Conservation (phyloP, 2,113 vertebrate species). For the Callopanchax toddi region DNA sequence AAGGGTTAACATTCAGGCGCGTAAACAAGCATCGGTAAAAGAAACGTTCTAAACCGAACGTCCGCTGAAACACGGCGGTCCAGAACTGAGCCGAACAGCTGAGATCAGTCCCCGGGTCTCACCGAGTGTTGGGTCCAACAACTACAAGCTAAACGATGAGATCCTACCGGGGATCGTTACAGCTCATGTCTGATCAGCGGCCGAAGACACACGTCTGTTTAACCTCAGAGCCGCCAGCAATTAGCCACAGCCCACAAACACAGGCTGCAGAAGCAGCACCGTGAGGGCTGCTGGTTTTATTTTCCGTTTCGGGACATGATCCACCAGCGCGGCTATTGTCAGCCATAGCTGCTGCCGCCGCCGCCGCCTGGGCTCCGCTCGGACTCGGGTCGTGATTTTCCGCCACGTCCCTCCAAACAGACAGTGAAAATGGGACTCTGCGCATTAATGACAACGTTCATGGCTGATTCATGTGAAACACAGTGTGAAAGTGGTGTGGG, state of each 20-base stretch:
- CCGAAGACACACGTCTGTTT: neutral
- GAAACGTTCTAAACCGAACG: conserved; percentile 49
- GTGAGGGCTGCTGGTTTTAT: too few relatives aligned
- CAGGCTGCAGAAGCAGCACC: neutral
- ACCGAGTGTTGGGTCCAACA: neutral
- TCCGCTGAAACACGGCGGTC: neutral
- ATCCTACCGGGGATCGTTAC: conserved; percentile 3
- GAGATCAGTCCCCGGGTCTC: conserved; percentile 4
- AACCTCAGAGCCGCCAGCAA: neutral
- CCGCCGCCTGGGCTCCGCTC: conserved; percentile 49
- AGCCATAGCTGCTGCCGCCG: conserved; percentile 62
- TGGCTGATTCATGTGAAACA: rapidly evolving
- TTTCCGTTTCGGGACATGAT: conserved; percentile 6
- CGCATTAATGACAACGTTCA: neutral
- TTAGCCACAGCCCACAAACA: neutral
- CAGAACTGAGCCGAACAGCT: conserved; percentile 17
- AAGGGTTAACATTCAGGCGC: conserved; percentile 83
- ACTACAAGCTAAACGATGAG: neutral
- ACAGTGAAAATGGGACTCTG: neutral
- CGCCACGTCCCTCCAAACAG: neutral
- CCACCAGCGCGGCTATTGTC: conserved; percentile 52
- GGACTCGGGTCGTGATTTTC: conserved; percentile 55
- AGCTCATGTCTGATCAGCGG: conserved; percentile 17
- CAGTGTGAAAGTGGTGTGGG: neutral
- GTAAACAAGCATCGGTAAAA: conserved; percentile 70